Percentiles rank a stretch among this genome's conserved stretches.
phyloP scores from a whole-genome alignment of 2,888 invertebrate genomes.

The Aplocera efformata region DNA sequence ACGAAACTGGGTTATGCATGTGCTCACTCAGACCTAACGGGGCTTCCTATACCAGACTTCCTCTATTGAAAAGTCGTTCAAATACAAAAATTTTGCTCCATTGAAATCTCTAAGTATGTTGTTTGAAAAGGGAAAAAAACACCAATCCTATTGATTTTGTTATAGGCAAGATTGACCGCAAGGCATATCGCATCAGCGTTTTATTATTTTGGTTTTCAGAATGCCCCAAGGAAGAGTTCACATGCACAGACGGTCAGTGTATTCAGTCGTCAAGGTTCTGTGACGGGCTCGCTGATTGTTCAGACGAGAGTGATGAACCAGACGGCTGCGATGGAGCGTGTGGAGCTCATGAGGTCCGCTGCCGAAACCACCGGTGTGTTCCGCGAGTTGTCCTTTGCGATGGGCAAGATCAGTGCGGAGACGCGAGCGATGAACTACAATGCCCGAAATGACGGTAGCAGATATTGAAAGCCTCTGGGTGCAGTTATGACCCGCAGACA shows the following conservation, averaged over 20 bases:
- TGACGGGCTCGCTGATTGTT: constrained; percentile 84
- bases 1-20: constrained; percentile 59
- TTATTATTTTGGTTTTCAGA: constrained; percentile 43
- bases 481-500: no score
- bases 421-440: constrained; percentile 84
- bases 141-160: no score
- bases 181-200: no score
- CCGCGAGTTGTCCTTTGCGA: constrained; percentile 82
- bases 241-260: constrained; percentile 84
- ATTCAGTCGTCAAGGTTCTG: constrained; percentile 83
- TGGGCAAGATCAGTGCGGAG: constrained; percentile 83
- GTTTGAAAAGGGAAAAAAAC: no score
- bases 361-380: constrained; percentile 82
- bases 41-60: constrained; percentile 43
- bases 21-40: constrained; percentile 58
- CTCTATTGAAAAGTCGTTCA: constrained; percentile 34
- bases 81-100: constrained; percentile 14
- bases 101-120: constrained; percentile 3
- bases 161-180: no score
- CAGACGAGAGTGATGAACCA: constrained; percentile 86
- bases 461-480: no score
- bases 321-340: constrained; percentile 76
- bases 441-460: constrained; percentile 42
- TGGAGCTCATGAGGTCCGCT: constrained; percentile 69
- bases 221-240: constrained; percentile 70